A percentile compares a stretch with the other conserved stretches of the same genome.
Evolutionary conservation across 2,797 vertebrate genomes (phyloP).

Genomic region (Sebastes taczanowskii): DNA sequence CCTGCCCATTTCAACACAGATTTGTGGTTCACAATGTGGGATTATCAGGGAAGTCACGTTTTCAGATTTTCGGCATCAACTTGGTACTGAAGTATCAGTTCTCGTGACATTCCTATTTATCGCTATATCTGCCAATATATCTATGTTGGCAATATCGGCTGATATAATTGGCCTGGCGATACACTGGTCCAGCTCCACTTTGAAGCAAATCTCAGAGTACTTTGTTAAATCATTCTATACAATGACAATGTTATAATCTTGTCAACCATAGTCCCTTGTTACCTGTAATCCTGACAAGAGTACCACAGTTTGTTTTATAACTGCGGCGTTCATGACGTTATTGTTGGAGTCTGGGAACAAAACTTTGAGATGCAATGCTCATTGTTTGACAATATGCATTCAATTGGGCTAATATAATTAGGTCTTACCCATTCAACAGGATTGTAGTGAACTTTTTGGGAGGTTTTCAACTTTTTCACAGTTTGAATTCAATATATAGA

Average conservation of each 20-base stretch:
- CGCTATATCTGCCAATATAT: neutral
- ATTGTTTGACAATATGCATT: neutral
- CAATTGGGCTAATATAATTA: neutral
- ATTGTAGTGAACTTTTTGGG: neutral
- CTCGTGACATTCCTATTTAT: neutral
- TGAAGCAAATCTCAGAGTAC: neutral
- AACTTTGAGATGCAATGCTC: neutral
- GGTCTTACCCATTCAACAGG: neutral
- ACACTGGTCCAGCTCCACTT: neutral
- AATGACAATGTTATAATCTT: neutral
- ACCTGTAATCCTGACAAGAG: neutral
- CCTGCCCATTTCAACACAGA: too few species aligned
- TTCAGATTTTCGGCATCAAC: too few species aligned
- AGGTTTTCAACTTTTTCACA: slow-evolving; percentile 19
- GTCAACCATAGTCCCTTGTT: neutral
- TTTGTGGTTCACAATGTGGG: too few species aligned
- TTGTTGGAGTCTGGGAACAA: neutral
- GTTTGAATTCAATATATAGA: slow-evolving; percentile 3
- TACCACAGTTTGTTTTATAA: neutral
- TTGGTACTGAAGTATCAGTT: too few species aligned
- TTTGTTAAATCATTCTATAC: neutral
- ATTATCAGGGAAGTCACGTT: too few species aligned
- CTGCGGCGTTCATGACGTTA: neutral
- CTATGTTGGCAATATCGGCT: neutral
- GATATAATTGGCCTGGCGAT: neutral